A percentile compares a stretch with the other conserved stretches of the same genome.
These are phyloP conservation scores for Andrena minutula DNA, from an alignment of 2,888 invertebrate genomes.

Conservation along the genomic window DNA sequence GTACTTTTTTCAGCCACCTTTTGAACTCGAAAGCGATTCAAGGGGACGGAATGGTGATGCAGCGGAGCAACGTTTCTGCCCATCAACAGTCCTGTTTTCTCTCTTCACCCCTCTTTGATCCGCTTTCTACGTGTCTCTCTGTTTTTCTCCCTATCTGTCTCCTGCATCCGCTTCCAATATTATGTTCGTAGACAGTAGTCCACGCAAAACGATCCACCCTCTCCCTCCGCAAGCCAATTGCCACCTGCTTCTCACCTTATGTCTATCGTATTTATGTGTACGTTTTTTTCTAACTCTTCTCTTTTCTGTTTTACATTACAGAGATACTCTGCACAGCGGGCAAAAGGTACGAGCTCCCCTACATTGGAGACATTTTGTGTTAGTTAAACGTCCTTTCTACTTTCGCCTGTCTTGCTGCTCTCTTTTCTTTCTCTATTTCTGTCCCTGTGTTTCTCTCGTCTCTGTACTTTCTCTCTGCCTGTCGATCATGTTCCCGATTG, in stretches of 20 bases:
- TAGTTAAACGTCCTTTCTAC: conserved; percentile 32
- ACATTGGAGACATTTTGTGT: conserved; percentile 63
- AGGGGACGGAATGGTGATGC: not conserved
- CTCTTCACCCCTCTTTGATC: conserved; percentile 24
- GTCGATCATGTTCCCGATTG: conserved; percentile 40
- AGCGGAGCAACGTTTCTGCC: conserved; percentile 7
- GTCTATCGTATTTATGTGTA: conserved; percentile 69
- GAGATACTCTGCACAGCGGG: conserved; percentile 84
- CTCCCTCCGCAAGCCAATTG: not conserved
- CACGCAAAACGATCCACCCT: conserved; percentile 7
- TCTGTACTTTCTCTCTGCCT: conserved; percentile 30
- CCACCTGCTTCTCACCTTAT: conserved; percentile 48
- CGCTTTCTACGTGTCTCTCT: conserved; percentile 33
- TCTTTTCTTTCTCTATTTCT: conserved; percentile 27
- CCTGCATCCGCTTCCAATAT: conserved; percentile 24
- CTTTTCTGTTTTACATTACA: conserved; percentile 84
- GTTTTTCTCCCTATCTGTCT: conserved; percentile 15
- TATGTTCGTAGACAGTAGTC: conserved; percentile 33
- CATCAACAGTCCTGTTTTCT: conserved; percentile 6
- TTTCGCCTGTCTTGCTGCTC: conserved; percentile 33
- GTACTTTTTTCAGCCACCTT: not conserved
- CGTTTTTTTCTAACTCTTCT: conserved; percentile 82
- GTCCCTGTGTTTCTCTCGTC: conserved; percentile 31
- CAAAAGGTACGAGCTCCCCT: conserved; percentile 82
- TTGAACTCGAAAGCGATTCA: not conserved